phyloP scores from a whole-genome alignment of 2,888 invertebrate species.

The Drosophila maculinotata region DNA sequence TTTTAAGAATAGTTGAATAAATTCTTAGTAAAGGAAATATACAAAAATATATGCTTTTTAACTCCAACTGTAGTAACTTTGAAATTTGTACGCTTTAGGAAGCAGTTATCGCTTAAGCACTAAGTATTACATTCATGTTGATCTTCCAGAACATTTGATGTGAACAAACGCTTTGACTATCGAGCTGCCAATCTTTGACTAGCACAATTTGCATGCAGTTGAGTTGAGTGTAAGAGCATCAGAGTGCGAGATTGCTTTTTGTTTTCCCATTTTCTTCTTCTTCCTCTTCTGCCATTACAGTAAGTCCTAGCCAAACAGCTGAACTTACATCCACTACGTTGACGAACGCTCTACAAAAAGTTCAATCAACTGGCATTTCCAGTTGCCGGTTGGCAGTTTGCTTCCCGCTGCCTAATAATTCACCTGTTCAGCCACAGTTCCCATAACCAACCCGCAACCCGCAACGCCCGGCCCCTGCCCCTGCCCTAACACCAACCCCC shows the following conservation, averaged over 20 bases:
- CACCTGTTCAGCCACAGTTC: constrained; percentile 59
- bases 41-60: too few relatives aligned
- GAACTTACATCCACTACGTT: neutral
- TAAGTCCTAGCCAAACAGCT: constrained; percentile 28
- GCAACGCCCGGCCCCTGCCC: neutral
- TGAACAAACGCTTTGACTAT: constrained; percentile 36
- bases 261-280: neutral
- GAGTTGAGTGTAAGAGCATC: constrained; percentile 18
- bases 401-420: constrained; percentile 56
- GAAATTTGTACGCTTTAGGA: neutral
- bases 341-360: constrained; percentile 44
- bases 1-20: too few relatives aligned
- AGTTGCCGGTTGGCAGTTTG: constrained; percentile 33
- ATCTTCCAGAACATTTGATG: constrained; percentile 46
- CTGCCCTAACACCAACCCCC: too few relatives aligned
- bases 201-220: constrained; percentile 30
- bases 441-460: neutral
- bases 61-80: neutral
- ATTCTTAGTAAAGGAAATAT: too few relatives aligned
- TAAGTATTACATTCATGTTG: constrained; percentile 13
- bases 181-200: constrained; percentile 32
- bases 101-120: too few relatives aligned
- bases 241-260: constrained; percentile 31
- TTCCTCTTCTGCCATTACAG: constrained; percentile 23
- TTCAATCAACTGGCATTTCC: constrained; percentile 65